phyloP scores from a whole-genome alignment of 2,888 invertebrate genomes.

The Embidobia sp. region DNA sequence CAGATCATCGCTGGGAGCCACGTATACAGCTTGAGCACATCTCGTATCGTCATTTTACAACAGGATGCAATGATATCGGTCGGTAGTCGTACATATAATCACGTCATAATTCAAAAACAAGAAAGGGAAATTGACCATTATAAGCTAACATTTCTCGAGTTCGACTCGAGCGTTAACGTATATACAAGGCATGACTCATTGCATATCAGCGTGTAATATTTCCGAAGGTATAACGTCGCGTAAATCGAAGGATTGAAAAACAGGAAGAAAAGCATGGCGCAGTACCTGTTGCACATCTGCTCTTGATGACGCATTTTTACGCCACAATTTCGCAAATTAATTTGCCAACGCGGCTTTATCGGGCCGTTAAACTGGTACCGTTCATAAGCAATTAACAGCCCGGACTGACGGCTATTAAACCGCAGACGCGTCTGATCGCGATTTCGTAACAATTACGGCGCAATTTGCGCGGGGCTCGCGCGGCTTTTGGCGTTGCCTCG shows the following conservation, averaged over 20 bases:
- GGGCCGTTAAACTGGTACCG: slow-evolving; percentile 20
- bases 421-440: neutral
- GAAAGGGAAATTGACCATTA: slow-evolving; percentile 77
- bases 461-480: slow-evolving; percentile 19
- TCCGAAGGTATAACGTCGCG: slow-evolving; percentile 28
- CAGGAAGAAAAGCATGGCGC: slow-evolving; percentile 43
- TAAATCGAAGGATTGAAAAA: slow-evolving; percentile 40
- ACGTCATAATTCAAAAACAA: slow-evolving; percentile 75
- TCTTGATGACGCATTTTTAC: slow-evolving; percentile 20
- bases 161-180: slow-evolving; percentile 51
- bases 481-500: slow-evolving; percentile 16
- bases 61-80: slow-evolving; percentile 74
- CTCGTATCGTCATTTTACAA: slow-evolving; percentile 69
- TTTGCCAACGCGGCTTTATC: slow-evolving; percentile 29
- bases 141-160: slow-evolving; percentile 68
- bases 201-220: slow-evolving; percentile 37
- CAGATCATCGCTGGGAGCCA: slow-evolving; percentile 16
- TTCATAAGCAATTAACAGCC: slow-evolving; percentile 34
- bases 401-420: neutral
- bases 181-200: slow-evolving; percentile 25
- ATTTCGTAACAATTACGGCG: slow-evolving; percentile 8
- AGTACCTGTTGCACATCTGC: slow-evolving; percentile 39
- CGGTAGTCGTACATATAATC: slow-evolving; percentile 73
- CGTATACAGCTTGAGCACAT: slow-evolving; percentile 17
- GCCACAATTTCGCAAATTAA: slow-evolving; percentile 23